These are phyloP conservation scores for Paedocypris sp. DNA, from an alignment of 2,113 vertebrate genomes.

Conservation along the genomic window DNA sequence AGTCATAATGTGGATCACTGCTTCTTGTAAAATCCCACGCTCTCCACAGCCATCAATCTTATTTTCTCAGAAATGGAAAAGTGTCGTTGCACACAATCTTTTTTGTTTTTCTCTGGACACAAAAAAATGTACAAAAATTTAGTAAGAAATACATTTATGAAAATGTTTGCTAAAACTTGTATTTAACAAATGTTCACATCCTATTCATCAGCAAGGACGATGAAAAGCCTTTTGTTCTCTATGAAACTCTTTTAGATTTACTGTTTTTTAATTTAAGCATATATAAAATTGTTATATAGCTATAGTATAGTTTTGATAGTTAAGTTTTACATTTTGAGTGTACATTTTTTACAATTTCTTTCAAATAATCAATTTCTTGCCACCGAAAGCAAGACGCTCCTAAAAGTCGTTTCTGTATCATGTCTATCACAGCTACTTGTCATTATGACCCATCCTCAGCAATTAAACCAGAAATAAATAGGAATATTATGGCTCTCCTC, in stretches of 20 bases:
- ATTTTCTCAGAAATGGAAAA: background rate
- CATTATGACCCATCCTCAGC: slow-evolving; percentile 6
- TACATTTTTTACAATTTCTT: background rate
- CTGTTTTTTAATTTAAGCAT: no score
- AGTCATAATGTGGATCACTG: slow-evolving; percentile 23
- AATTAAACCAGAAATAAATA: slow-evolving; percentile 33
- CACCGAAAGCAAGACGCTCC: slow-evolving; percentile 13
- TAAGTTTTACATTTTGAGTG: no score
- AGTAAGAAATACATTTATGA: no score
- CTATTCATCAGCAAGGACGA: no score
- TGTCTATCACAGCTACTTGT: slow-evolving; percentile 6
- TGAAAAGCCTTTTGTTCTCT: no score
- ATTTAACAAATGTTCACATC: no score
- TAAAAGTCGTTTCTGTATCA: slow-evolving; percentile 6
- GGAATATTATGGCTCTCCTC: slow-evolving; percentile 26
- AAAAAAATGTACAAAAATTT: no score
- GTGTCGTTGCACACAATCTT: slow-evolving; percentile 35
- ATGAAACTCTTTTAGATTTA: no score
- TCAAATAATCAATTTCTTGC: slow-evolving; percentile 18
- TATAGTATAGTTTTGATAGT: no score
- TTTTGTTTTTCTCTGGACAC: no score
- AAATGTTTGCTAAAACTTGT: no score
- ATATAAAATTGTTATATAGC: no score
- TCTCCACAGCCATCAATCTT: background rate
- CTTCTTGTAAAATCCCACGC: slow-evolving; percentile 28